Conservation (phyloP, 2,797 vertebrate species). For the Epinephelus malabaricus region DNA sequence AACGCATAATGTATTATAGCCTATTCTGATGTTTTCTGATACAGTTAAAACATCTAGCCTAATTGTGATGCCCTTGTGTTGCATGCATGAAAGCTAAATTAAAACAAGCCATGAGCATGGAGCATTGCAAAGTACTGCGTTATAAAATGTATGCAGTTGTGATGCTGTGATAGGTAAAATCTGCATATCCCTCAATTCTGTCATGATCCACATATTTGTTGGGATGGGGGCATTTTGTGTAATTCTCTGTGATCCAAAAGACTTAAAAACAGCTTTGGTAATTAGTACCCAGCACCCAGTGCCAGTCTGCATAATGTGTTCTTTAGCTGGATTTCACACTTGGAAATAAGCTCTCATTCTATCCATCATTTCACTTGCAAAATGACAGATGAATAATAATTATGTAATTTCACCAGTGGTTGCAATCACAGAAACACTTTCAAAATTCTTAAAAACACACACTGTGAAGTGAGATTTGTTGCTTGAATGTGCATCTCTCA, state of each 20-base stretch:
- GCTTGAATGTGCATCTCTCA: slow-evolving; percentile 34
- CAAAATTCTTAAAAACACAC: slow-evolving; percentile 8
- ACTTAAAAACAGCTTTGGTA: slow-evolving; percentile 43
- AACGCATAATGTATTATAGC: slow-evolving; percentile 1
- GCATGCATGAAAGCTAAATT: neutral
- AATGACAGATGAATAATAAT: slow-evolving; percentile 68
- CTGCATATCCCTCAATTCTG: neutral
- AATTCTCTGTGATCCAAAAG: slow-evolving; percentile 42
- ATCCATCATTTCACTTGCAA: slow-evolving; percentile 55
- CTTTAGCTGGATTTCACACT: slow-evolving; percentile 67
- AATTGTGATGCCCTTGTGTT: slow-evolving; percentile 16
- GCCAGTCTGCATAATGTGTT: slow-evolving; percentile 50
- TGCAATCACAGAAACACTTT: slow-evolving; percentile 48
- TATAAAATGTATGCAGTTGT: neutral
- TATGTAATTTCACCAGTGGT: slow-evolving; percentile 48
- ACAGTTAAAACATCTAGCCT: neutral
- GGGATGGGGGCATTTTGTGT: slow-evolving; percentile 22
- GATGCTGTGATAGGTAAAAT: slow-evolving; percentile 3
- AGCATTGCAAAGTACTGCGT: neutral
- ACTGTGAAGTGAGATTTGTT: slow-evolving; percentile 20
- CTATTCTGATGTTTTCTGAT: slow-evolving; percentile 8
- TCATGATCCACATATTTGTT: slow-evolving; percentile 34
- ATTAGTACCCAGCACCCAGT: slow-evolving; percentile 33
- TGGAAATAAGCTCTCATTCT: slow-evolving; percentile 61
- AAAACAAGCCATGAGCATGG: neutral